Evolutionary conservation across 2,113 vertebrate genomes (phyloP).

Genomic region (Urocynchramus pylzowi): DNA sequence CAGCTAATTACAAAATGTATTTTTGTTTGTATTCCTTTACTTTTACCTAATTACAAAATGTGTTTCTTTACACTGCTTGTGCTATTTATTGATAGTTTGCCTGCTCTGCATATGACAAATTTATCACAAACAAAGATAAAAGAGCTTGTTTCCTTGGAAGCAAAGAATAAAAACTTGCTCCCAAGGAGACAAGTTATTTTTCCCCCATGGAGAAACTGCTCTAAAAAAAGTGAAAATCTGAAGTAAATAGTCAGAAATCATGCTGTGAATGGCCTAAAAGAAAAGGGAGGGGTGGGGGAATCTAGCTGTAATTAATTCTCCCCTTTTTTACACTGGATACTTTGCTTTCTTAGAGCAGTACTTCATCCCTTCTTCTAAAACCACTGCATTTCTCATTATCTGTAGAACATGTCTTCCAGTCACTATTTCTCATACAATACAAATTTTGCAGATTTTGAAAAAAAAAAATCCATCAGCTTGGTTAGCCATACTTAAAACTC

Average conservation of each 20-base stretch:
- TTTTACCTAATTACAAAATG: constrained; percentile 57
- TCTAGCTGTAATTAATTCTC: constrained; percentile 12
- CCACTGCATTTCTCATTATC: neutral
- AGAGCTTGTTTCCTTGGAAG: constrained; percentile 65
- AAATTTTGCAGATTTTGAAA: neutral
- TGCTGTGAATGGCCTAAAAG: constrained; percentile 28
- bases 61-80: constrained; percentile 27
- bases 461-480: neutral
- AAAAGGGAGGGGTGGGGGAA: neutral
- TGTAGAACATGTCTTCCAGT: neutral
- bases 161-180: constrained; percentile 61
- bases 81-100: constrained; percentile 58
- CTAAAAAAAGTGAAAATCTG: constrained; percentile 44
- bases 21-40: constrained; percentile 59
- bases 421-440: neutral
- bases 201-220: constrained; percentile 56
- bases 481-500: neutral
- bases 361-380: neutral
- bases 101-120: constrained; percentile 50
- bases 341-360: constrained; percentile 33
- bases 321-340: neutral
- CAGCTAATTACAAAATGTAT: constrained; percentile 51
- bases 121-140: constrained; percentile 63
- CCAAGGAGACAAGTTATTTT: constrained; percentile 54
- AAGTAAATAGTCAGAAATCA: constrained; percentile 61